Evolutionary conservation across 2,888 invertebrate species (phyloP).

Genomic region (Protophormia terraenovae): DNA sequence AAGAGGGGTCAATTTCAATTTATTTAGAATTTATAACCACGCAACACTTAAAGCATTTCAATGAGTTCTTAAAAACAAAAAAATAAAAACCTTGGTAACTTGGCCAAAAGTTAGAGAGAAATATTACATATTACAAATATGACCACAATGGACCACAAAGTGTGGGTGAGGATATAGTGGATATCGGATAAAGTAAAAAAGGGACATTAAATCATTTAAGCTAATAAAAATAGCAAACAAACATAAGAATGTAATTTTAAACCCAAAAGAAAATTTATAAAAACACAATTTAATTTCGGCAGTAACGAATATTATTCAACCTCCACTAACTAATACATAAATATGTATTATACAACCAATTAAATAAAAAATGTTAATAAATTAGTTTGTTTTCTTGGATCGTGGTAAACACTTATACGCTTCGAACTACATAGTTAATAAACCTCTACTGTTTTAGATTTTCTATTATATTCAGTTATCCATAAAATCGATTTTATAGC

Average conservation of each 20-base stretch:
- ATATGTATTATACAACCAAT: too few species aligned
- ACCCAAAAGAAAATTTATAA: background rate
- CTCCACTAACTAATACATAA: too few species aligned
- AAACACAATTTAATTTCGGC: background rate
- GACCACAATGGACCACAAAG: background rate
- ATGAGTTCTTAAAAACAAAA: conserved; percentile 39
- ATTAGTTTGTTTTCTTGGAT: too few species aligned
- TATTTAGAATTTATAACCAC: conserved; percentile 62
- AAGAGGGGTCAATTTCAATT: conserved; percentile 62
- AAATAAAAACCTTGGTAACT: background rate
- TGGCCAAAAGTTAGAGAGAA: conserved; percentile 41
- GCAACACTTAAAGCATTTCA: conserved; percentile 56
- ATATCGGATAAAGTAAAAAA: background rate
- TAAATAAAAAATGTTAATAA: too few species aligned
- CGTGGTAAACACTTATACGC: too few species aligned
- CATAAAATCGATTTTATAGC: too few species aligned
- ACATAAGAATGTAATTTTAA: conserved; percentile 33
- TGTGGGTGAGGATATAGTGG: background rate
- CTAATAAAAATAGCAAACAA: conserved; percentile 47
- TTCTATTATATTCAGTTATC: too few species aligned
- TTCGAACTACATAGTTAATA: too few species aligned
- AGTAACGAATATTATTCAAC: background rate
- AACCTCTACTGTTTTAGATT: too few species aligned
- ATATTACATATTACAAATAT: background rate
- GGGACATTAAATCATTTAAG: conserved; percentile 24